phyloP scores from a whole-genome alignment of 2,797 vertebrate species.

The Epinephelus malabaricus region DNA sequence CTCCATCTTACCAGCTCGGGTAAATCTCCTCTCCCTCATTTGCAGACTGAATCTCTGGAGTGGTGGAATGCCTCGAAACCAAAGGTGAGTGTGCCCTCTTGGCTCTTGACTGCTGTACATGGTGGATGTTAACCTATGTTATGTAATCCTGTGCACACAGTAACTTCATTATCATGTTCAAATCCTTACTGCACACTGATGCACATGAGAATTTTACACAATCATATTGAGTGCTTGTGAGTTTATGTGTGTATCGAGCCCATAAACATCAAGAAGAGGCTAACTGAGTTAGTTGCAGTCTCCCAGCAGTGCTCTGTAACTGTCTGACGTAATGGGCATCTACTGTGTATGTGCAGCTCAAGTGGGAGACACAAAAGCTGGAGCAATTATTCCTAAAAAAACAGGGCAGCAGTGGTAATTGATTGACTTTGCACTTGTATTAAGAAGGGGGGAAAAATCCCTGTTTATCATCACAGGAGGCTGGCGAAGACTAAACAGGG shows the following conservation, averaged over 20 bases:
- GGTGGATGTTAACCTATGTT: conserved; percentile 26
- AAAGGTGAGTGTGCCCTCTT: conserved; percentile 65
- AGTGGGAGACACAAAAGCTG: conserved; percentile 6
- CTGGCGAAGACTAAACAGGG: neutral
- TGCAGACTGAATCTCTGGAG: conserved; percentile 55
- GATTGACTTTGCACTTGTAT: conserved; percentile 5
- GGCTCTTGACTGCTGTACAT: conserved; percentile 31
- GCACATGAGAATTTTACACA: neutral
- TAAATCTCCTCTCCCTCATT: conserved; percentile 70
- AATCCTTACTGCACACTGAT: conserved; percentile 3
- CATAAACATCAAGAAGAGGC: neutral
- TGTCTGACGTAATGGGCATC: neutral
- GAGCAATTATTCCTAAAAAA: conserved; percentile 20
- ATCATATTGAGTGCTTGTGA: conserved; percentile 2
- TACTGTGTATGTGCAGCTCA: neutral
- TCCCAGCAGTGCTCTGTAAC: conserved; percentile 8
- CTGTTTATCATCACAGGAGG: conserved; percentile 2
- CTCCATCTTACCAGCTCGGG: conserved; percentile 52
- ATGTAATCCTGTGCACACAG: conserved; percentile 23
- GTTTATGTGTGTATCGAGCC: conserved; percentile 3
- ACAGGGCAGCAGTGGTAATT: conserved; percentile 13
- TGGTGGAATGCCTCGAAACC: conserved; percentile 45
- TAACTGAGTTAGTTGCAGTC: conserved; percentile 10
- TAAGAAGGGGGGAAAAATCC: conserved; percentile 3
- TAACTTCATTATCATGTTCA: conserved; percentile 15